Evolutionary conservation across 2,888 invertebrate species (phyloP).

Genomic region (Rhagonycha fulva): DNA sequence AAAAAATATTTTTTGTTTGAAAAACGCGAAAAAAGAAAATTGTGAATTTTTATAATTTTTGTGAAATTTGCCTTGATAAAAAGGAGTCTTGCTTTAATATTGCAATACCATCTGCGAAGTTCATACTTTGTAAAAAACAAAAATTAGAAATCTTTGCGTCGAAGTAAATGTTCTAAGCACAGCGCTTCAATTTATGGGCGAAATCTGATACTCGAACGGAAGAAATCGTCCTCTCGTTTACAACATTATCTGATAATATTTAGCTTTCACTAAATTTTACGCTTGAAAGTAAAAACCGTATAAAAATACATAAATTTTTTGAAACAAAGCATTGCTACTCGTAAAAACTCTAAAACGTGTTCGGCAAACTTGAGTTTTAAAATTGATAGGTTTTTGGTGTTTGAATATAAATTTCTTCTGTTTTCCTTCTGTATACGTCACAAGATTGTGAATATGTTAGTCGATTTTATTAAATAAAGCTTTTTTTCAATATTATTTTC

Average conservation of each 20-base stretch:
- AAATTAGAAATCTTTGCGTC: background rate
- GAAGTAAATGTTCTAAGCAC: background rate
- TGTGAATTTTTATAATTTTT: background rate
- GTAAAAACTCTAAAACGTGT: slow-evolving; percentile 11
- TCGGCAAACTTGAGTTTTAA: background rate
- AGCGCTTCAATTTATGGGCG: background rate
- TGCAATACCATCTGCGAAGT: background rate
- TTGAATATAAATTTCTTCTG: background rate
- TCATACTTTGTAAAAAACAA: background rate
- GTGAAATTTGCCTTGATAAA: background rate
- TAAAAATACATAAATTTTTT: slow-evolving; percentile 9
- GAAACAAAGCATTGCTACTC: slow-evolving; percentile 4
- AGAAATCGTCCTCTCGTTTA: background rate
- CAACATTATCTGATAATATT: background rate
- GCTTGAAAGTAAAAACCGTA: background rate
- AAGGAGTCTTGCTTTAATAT: background rate
- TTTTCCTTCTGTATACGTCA: background rate
- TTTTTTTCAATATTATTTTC: background rate
- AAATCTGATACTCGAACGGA: background rate
- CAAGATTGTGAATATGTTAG: background rate
- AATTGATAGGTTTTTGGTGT: slow-evolving; percentile 1
- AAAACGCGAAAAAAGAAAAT: background rate
- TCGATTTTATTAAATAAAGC: background rate
- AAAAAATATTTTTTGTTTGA: background rate
- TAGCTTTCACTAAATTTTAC: background rate